Evolutionary conservation across 2,888 invertebrate genomes (phyloP), one percentile per base, ranked within the genome.

Genomic region (Drosophila eohydei): DNA sequence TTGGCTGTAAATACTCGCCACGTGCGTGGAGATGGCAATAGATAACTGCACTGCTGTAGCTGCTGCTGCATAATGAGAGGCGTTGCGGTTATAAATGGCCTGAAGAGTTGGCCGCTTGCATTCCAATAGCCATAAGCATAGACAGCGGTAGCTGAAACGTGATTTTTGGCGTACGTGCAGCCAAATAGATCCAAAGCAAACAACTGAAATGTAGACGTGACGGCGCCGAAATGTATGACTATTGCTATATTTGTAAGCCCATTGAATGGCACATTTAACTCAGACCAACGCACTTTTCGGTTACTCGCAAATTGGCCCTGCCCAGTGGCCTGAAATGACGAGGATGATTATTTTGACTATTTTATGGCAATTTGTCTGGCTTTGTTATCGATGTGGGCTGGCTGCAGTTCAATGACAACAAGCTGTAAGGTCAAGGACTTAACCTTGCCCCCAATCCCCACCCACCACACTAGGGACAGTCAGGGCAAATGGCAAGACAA

Each of bases 301-400:
- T 59, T 64, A 56, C 60, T 61, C 50, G 32, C 16, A 40, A 66
- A 57, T 48, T 55, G 60, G 26, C 21, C 30, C 54, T 81, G 77
- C 66, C 73, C 79, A 88, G 82, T 88, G 72, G 83, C 72, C 72
- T 71, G 86, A 80, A 71, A 70, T 78, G 74, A 67, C 66, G 51
- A 59, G 65, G 76, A 66, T 66, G 86, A 83, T 78, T 80, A 86
- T 73, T 70, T 65, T 65, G 78, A 72, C 69, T 21, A 66, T 81
- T 83, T 89, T 74, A 87, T 65, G 78, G 72, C 85, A 75, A 81
- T 77, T 89, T 87, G 89, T 89, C 82, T 89, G 78, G 68, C 28
- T 64, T 61, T 65, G 54, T 34, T 41, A 28, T 63, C 32, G 14
- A 56, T 48, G 55, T 9, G 26, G 6, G 6, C 40, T 16, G 36